phyloP scores from a whole-genome alignment of 2,113 vertebrate genomes.

The Silurus asotus region DNA sequence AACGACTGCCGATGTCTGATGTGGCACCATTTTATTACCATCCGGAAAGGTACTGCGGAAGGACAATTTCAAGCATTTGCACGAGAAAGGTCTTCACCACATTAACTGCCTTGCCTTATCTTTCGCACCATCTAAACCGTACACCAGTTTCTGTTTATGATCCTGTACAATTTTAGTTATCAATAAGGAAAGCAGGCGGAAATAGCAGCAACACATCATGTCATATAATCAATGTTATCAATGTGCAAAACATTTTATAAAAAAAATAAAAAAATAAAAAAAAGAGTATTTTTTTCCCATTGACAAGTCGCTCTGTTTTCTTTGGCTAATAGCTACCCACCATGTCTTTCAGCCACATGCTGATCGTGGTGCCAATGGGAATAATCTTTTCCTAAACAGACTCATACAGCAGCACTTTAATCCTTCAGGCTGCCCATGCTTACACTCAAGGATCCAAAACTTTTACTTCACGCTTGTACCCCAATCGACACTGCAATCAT shows the following conservation, averaged over 20 bases:
- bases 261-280: background rate
- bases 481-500: background rate
- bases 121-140: background rate
- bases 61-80: background rate
- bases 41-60: background rate
- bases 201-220: background rate
- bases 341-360: background rate
- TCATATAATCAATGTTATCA: background rate
- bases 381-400: background rate
- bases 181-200: background rate
- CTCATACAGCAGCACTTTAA: background rate
- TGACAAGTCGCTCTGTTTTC: background rate
- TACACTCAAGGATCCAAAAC: background rate
- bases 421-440: background rate
- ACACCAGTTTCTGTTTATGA: background rate
- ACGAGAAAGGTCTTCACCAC: background rate
- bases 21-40: constrained; percentile 1
- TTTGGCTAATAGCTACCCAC: background rate
- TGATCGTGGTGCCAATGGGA: background rate
- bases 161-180: background rate
- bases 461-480: background rate
- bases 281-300: too few species aligned
- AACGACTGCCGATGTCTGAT: constrained; percentile 2
- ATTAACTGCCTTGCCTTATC: background rate
- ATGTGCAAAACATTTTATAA: background rate